Evolutionary conservation across 2,888 invertebrate genomes (phyloP).

Genomic region (Rhimphoctona megacephalus): DNA sequence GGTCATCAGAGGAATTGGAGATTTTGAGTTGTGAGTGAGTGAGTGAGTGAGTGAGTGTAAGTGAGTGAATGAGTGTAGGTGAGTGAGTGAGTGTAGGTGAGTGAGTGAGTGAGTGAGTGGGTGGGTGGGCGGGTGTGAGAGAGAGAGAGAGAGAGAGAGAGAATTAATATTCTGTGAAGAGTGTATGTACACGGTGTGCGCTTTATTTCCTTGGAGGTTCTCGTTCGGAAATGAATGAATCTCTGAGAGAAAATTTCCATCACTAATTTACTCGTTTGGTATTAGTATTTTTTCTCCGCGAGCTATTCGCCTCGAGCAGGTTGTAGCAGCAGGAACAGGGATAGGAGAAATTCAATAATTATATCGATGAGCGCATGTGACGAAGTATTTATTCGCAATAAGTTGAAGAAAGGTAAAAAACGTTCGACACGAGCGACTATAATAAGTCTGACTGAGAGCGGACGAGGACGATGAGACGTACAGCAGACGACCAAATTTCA

Average conservation of each 20-base stretch:
- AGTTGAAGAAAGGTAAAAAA: slow-evolving; percentile 22
- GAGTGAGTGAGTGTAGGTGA: too few species aligned
- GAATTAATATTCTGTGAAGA: slow-evolving; percentile 42
- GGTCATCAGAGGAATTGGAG: slow-evolving; percentile 41
- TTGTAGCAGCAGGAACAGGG: neutral
- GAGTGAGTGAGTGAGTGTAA: too few species aligned
- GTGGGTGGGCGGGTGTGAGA: too few species aligned
- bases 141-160: slow-evolving; percentile 40
- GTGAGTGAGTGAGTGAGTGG: too few species aligned
- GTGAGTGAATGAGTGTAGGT: too few species aligned
- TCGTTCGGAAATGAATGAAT: slow-evolving; percentile 58
- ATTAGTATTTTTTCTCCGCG: neutral
- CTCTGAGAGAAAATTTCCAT: neutral
- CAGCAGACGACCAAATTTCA: slow-evolving; percentile 10
- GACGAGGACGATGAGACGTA: neutral
- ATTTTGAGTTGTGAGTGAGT: slow-evolving; percentile 17
- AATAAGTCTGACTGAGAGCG: slow-evolving; percentile 7
- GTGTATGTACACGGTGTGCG: neutral
- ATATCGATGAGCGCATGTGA: slow-evolving; percentile 56
- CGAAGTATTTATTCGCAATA: slow-evolving; percentile 41
- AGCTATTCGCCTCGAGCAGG: neutral
- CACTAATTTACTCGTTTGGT: neutral
- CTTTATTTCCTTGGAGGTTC: neutral
- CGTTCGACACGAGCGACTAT: slow-evolving; percentile 23
- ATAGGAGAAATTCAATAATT: slow-evolving; percentile 45